Evolutionary conservation across 35 echinoderm and acorn worm genomes (phyloP).

Genomic region (Lytechinus variegatus): DNA sequence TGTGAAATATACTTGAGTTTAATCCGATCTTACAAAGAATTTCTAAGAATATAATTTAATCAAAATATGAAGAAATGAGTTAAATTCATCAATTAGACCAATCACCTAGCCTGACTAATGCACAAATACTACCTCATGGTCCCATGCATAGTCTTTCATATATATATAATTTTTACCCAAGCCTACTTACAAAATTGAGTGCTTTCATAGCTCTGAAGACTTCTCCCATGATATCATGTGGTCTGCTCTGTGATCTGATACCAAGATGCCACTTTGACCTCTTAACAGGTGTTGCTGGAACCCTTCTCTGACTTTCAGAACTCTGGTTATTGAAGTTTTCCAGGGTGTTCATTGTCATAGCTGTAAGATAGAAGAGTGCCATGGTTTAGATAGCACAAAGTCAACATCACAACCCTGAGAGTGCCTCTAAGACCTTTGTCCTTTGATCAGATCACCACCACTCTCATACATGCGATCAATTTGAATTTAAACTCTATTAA

Average conservation of each 20-base stretch:
- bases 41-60: too few species aligned
- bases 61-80: too few species aligned
- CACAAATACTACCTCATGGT: not conserved
- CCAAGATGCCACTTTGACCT: conserved; percentile 97
- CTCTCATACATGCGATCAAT: too few species aligned
- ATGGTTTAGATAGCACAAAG: too few species aligned
- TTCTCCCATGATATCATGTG: conserved; percentile 94
- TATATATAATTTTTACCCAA: not conserved
- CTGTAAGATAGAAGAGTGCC: not conserved
- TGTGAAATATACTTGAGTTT: too few species aligned
- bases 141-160: not conserved
- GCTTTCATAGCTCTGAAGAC: conserved; percentile 89
- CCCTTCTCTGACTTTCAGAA: conserved; percentile 62
- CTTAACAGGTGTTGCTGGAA: conserved; percentile 78
- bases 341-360: conserved; percentile 62
- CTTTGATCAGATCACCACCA: too few species aligned
- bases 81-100: too few species aligned
- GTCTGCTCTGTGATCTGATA: conserved; percentile 92
- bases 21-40: too few species aligned
- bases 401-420: too few species aligned
- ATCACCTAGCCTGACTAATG: too few species aligned
- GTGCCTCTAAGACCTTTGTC: too few species aligned
- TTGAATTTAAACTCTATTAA: too few species aligned
- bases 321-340: conserved; percentile 62
- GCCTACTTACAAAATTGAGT: conserved; percentile 73